These are phyloP conservation scores for Stictonetta naevosa DNA, from an alignment of 2,113 vertebrate genomes.

Conservation along the genomic window DNA sequence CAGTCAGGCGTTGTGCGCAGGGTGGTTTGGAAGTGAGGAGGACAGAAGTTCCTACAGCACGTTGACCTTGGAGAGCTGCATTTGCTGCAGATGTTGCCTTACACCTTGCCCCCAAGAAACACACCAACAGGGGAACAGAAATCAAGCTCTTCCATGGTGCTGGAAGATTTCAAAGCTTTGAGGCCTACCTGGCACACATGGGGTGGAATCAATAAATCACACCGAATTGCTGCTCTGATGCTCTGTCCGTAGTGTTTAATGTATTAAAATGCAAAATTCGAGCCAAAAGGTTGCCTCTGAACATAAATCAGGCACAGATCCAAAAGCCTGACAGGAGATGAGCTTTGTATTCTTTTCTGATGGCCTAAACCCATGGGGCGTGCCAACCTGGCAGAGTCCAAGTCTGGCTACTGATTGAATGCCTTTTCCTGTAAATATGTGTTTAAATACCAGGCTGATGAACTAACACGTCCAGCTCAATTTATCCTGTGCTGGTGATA, in stretches of 20 bases:
- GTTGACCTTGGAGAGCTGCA: neutral
- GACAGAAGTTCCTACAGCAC: neutral
- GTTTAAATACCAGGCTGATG: neutral
- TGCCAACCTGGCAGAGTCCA: neutral
- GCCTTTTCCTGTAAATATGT: neutral
- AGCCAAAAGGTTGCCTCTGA: slow-evolving; percentile 22
- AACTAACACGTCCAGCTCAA: neutral
- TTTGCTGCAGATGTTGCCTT: neutral
- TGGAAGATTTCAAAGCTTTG: neutral
- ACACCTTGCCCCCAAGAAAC: neutral
- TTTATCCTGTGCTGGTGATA: neutral
- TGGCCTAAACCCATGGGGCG: neutral
- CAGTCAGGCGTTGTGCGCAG: neutral
- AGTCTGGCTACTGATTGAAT: neutral
- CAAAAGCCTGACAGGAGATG: neutral
- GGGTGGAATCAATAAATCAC: neutral
- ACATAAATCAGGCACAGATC: neutral
- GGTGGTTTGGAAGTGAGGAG: neutral
- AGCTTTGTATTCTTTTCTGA: neutral
- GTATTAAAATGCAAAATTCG: slow-evolving; percentile 8
- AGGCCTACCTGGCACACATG: neutral
- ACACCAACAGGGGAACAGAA: neutral
- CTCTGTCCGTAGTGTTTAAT: neutral
- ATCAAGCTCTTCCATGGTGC: neutral
- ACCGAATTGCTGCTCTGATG: neutral